Evolutionary conservation across 2,888 invertebrate genomes (phyloP), one percentile per base, ranked within the genome.

Genomic region (Mimas tiliae): DNA sequence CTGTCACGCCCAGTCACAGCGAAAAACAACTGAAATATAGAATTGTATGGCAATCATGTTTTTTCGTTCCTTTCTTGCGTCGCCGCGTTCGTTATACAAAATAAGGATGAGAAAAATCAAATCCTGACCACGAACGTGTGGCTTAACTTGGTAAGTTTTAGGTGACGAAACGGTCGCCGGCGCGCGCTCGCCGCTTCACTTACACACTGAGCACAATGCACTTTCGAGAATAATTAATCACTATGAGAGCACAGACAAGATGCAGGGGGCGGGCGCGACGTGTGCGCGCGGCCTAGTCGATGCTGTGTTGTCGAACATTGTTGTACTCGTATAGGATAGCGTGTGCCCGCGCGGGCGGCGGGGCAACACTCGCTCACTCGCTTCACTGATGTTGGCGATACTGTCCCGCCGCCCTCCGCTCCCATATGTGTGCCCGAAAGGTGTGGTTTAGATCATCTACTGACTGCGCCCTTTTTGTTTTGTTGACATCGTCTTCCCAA

Each of bases 81-180:
- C 88, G 86, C 89, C 93, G 93, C 94, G 94, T 95, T 94, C 95
- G 96, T 94, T 96, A 88, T 82, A 88, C 91, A 88, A 91, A 91
- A 91, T 90, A 92, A 99, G 99, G 99, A 99, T 95, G 99, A 99
- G 96, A 99, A 99, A 96, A 98, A 98, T 95, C 98, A 98, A 96
- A 98, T 99, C 94, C 96, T 99, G 94, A 98, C 98, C 90, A 98
- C 98, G 94, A 99, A 98, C 95, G 97, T 98, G 94, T 99, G 98
- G 98, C 96, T 98, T 91, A 98, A 98, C 95, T 96, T 98, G 98
- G 98, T 98, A 96, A 98, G 98, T 97, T 95, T 95, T 94, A 91
- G 91, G 90, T 85, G 90, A 86, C 87, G 88, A 86, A 87, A 83
- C 74, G 77, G 89, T 87, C 88, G 88, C 89, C 88, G 84, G 81